phyloP scores from a whole-genome alignment of 2,113 vertebrate species.

The Archilochus colubris region DNA sequence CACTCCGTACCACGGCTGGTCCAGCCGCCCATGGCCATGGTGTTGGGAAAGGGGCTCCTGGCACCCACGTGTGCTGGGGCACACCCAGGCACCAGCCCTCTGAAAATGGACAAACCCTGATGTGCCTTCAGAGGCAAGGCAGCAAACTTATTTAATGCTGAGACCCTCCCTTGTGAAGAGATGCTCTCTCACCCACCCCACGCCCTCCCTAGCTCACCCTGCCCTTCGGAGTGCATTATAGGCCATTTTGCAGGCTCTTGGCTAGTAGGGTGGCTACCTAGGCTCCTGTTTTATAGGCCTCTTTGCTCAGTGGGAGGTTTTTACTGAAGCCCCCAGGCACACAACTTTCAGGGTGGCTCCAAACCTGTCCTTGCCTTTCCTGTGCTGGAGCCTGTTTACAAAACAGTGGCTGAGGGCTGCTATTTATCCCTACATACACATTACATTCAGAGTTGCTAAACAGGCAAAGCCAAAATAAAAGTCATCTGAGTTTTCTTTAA shows the following conservation, averaged over 20 bases:
- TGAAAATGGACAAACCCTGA: fast-evolving
- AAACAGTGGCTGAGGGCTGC: conserved; percentile 20
- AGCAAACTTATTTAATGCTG: fast-evolving
- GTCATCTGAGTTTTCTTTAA: conserved; percentile 51
- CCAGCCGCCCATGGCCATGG: fast-evolving
- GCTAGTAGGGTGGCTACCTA: background rate
- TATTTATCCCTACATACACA: background rate
- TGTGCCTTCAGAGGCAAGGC: background rate
- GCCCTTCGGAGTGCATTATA: background rate
- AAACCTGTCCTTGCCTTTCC: background rate
- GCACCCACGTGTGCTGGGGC: fast-evolving
- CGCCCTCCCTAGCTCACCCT: background rate
- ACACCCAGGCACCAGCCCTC: fast-evolving
- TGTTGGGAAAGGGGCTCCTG: background rate
- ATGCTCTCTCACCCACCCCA: fast-evolving
- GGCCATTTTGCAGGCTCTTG: fast-evolving
- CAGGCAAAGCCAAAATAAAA: conserved; percentile 26
- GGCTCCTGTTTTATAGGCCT: background rate
- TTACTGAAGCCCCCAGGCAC: background rate
- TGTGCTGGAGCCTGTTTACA: conserved; percentile 49
- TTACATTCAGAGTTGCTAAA: background rate
- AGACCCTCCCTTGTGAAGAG: fast-evolving
- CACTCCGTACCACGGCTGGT: background rate
- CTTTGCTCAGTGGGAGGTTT: background rate
- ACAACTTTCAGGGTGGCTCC: background rate